Evolutionary conservation across 2,797 vertebrate genomes (phyloP).

Genomic region (Prunella strophiata): DNA sequence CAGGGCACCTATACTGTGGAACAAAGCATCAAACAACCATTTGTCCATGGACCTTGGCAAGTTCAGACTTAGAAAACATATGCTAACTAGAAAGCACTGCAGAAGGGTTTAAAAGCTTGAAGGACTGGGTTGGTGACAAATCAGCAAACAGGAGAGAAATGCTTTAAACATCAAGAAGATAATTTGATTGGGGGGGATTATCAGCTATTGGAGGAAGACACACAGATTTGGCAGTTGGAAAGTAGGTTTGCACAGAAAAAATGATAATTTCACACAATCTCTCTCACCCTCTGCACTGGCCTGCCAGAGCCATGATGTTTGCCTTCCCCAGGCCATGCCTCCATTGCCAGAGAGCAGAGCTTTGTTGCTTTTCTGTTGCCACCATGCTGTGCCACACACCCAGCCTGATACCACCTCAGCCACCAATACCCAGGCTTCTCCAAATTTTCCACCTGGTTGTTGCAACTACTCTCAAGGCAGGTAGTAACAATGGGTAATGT

Average conservation of each 20-base stretch:
- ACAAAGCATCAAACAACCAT: not conserved
- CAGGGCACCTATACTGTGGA: not conserved
- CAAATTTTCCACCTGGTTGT: not conserved
- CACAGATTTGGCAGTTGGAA: not conserved
- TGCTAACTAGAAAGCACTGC: not conserved
- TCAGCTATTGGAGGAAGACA: not conserved
- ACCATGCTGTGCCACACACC: not conserved
- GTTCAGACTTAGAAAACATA: not conserved
- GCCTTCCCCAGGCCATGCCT: not conserved
- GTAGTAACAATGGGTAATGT: not conserved
- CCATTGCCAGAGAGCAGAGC: not conserved
- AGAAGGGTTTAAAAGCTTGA: not conserved
- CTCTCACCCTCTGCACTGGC: not conserved
- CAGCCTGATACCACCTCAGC: not conserved
- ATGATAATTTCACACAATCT: not conserved
- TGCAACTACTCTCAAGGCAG: not conserved
- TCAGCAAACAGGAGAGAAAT: not conserved
- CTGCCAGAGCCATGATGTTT: accelerated
- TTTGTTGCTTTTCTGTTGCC: accelerated
- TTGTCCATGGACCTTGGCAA: not conserved
- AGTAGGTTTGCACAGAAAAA: not conserved
- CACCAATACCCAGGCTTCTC: not conserved
- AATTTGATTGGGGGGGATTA: not conserved
- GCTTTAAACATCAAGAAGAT: not conserved
- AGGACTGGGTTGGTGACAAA: not conserved